Percentiles rank a stretch among this genome's conserved stretches.
These are phyloP conservation scores for Calosoma granatense DNA, from an alignment of 1,140 invertebrate genomes.

Conservation along the genomic window DNA sequence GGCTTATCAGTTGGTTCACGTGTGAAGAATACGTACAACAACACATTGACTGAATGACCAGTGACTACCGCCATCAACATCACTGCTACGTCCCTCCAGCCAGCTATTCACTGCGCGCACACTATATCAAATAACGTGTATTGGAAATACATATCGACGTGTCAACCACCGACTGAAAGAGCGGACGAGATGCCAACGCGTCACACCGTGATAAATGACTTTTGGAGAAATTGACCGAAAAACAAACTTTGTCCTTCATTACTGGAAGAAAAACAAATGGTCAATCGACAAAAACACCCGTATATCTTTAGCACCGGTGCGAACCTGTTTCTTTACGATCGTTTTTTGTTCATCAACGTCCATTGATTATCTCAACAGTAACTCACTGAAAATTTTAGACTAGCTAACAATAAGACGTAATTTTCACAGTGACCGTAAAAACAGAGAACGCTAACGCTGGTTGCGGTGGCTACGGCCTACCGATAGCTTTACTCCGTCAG, in stretches of 20 bases:
- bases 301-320: not conserved
- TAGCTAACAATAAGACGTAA: not conserved
- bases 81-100: no score
- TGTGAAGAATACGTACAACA: no score
- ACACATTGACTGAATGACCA: no score
- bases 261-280: not conserved
- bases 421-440: not conserved
- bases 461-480: not conserved
- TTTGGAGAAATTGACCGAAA: not conserved
- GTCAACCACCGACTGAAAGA: not conserved
- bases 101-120: not conserved
- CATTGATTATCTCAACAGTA: not conserved
- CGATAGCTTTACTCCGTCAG: not conserved
- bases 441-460: no score
- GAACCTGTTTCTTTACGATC: not conserved
- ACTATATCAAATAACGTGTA: not conserved
- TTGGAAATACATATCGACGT: not conserved
- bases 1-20: no score
- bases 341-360: not conserved
- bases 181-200: no score
- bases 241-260: not conserved
- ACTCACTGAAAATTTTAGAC: not conserved
- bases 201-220: not conserved
- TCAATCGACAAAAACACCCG: not conserved
- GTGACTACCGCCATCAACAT: no score